Evolutionary conservation across 2,888 invertebrate genomes (phyloP).

Genomic region (Drosophila demipolita): DNA sequence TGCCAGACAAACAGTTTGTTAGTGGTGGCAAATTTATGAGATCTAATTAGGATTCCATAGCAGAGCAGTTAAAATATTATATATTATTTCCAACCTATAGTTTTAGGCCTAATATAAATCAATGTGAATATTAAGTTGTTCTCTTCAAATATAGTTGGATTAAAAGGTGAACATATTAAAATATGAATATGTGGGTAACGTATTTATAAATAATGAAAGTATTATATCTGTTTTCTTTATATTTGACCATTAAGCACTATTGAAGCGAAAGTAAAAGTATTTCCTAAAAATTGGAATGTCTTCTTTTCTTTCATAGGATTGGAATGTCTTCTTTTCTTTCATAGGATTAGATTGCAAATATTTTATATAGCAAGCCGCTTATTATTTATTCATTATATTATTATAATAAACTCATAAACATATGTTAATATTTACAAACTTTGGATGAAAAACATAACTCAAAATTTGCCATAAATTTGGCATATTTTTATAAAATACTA

Average conservation of each 20-base stretch:
- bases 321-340: too few relatives aligned
- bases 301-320: neutral
- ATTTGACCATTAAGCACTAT: neutral
- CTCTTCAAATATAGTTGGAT: neutral
- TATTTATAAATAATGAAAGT: neutral
- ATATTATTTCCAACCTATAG: too few relatives aligned
- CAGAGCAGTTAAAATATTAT: neutral
- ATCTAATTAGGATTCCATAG: neutral
- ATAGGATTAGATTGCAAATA: neutral
- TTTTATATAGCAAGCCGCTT: neutral
- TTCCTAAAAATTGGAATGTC: accelerated
- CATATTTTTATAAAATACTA: neutral
- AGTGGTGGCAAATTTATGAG: neutral
- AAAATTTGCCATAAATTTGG: neutral
- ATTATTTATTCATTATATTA: too few relatives aligned
- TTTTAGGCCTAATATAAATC: neutral
- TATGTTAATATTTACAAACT: neutral
- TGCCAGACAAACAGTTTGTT: neutral
- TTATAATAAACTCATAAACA: too few relatives aligned
- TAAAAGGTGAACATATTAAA: neutral
- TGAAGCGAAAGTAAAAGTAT: neutral
- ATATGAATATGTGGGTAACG: accelerated
- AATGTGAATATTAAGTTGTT: neutral
- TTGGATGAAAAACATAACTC: neutral
- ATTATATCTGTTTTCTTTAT: neutral